A percentile compares a stretch with the other conserved stretches of the same genome.
phyloP scores from a whole-genome alignment of 1,140 invertebrate species.

The Saccostrea cuccullata region DNA sequence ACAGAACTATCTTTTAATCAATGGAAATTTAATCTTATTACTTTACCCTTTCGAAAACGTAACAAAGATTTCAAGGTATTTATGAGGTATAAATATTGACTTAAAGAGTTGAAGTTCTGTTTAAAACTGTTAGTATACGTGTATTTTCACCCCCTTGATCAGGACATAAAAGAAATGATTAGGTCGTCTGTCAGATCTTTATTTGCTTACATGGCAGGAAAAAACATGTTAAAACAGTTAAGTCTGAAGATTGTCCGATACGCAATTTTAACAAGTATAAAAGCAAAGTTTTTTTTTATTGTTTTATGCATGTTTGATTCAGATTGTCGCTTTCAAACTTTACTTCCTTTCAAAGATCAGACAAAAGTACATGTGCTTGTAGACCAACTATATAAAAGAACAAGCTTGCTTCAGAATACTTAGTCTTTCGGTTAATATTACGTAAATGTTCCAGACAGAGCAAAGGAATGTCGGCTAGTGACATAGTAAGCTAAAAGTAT shows the following conservation, averaged over 20 bases:
- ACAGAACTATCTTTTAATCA: conserved; percentile 24
- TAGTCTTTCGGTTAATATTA: too few relatives aligned
- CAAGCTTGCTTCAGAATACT: too few relatives aligned
- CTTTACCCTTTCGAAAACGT: neutral
- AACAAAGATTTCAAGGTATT: neutral
- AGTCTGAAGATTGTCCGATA: neutral
- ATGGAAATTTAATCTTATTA: conserved; percentile 23
- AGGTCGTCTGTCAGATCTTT: neutral
- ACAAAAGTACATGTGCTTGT: too few relatives aligned
- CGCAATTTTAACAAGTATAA: neutral
- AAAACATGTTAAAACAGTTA: neutral
- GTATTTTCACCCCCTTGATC: neutral
- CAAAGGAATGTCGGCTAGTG: too few relatives aligned
- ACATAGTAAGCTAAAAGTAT: too few relatives aligned
- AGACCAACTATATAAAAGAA: too few relatives aligned
- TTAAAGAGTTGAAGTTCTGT: neutral
- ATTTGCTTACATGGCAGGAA: neutral
- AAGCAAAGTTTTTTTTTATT: neutral
- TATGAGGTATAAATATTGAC: too few relatives aligned
- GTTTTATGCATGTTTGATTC: neutral
- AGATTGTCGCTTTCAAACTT: neutral
- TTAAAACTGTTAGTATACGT: neutral
- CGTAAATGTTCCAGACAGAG: too few relatives aligned
- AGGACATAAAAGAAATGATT: neutral
- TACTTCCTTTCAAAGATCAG: neutral